Conservation (phyloP, 2,797 vertebrate genomes). For the Intellagama lesueurii region DNA sequence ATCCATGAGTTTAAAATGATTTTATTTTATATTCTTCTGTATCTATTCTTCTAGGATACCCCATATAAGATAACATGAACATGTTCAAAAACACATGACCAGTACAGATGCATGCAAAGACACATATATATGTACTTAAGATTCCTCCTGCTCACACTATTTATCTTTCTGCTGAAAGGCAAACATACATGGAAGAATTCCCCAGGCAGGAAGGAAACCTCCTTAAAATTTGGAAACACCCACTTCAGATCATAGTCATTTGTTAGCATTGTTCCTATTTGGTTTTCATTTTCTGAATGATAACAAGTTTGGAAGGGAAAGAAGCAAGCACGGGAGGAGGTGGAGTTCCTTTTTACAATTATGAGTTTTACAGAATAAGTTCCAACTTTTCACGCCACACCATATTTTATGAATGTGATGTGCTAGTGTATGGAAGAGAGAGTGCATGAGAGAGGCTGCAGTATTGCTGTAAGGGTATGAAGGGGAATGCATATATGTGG, state of each 20-base stretch:
- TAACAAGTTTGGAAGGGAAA: slow-evolving; percentile 42
- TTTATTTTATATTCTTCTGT: not conserved
- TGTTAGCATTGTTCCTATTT: not conserved
- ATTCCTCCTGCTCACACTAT: not conserved
- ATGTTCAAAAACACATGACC: slow-evolving; percentile 36
- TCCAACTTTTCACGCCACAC: slow-evolving; percentile 42
- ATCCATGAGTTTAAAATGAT: not conserved
- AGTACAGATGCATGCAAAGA: slow-evolving; percentile 38
- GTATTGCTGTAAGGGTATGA: not conserved
- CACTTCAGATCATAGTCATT: slow-evolving; percentile 43
- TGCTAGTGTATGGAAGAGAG: not conserved
- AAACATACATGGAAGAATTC: slow-evolving; percentile 57
- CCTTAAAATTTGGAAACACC: slow-evolving; percentile 63
- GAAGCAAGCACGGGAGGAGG: slow-evolving; percentile 34
- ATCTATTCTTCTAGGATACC: slow-evolving; percentile 18
- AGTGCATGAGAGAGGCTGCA: not conserved
- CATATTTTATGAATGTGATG: not conserved
- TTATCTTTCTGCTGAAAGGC: slow-evolving; percentile 59
- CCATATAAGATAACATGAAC: slow-evolving; percentile 23
- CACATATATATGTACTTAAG: slow-evolving; percentile 55
- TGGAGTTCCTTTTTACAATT: slow-evolving; percentile 36
- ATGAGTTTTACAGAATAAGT: slow-evolving; percentile 46
- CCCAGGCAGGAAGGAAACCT: slow-evolving; percentile 48
- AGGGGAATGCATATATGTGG: not conserved
- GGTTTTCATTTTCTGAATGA: slow-evolving; percentile 24